These are phyloP conservation scores for Megalops cyprinoides DNA, from an alignment of 2,797 vertebrate species.

Conservation along the genomic window DNA sequence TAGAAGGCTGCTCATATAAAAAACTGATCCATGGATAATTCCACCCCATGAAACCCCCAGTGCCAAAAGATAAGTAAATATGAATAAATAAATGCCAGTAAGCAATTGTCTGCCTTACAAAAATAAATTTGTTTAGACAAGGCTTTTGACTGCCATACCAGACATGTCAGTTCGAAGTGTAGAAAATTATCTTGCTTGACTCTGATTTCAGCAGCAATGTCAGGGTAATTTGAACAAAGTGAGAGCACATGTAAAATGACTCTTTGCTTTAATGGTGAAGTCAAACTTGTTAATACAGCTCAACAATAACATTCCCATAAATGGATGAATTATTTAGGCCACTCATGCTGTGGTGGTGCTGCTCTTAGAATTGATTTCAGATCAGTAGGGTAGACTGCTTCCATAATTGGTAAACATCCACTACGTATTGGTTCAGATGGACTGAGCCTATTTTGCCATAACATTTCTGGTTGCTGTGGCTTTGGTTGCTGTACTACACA, in stretches of 20 bases:
- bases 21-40: not conserved
- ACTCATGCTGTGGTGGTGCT: not conserved
- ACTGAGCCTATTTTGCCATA: not conserved
- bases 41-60: not conserved
- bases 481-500: no score
- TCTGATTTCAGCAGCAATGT: not conserved
- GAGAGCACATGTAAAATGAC: conserved; percentile 11
- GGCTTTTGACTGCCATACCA: not conserved
- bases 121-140: not conserved
- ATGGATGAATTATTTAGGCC: conserved; percentile 22
- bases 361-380: not conserved
- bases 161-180: not conserved
- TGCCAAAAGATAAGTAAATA: no score
- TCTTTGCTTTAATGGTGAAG: conserved; percentile 18
- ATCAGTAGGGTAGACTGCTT: not conserved
- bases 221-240: conserved; percentile 19
- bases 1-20: no score
- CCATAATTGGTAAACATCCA: not conserved
- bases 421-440: not conserved
- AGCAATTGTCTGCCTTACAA: not conserved
- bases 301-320: conserved; percentile 20
- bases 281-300: not conserved
- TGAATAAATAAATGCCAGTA: not conserved
- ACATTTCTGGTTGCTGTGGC: no score
- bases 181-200: not conserved